phyloP scores from a whole-genome alignment of 2,113 vertebrate species.

The Bagarius yarrelli region DNA sequence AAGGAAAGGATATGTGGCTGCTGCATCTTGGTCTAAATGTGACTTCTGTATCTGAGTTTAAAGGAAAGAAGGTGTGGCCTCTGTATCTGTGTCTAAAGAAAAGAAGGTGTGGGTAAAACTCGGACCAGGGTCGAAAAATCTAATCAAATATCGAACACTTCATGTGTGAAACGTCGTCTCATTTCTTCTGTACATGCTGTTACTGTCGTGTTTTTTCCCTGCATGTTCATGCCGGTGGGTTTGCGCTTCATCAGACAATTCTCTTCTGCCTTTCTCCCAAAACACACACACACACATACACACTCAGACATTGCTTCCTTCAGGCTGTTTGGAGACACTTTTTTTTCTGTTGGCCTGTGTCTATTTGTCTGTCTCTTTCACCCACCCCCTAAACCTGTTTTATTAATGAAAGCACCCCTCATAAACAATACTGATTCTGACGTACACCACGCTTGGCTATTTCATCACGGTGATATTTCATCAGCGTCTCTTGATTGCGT shows the following conservation, averaged over 20 bases:
- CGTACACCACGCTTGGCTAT: conserved; percentile 24
- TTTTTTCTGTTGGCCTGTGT: conserved; percentile 1
- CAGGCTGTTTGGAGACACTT: conserved; percentile 53
- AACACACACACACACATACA: conserved; percentile 2
- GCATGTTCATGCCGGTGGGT: neutral
- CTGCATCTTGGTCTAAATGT: neutral
- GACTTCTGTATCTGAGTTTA: neutral
- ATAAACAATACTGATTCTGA: conserved; percentile 48
- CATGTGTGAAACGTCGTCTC: neutral
- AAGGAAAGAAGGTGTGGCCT: neutral
- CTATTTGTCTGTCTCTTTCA: conserved; percentile 5
- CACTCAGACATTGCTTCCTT: conserved; percentile 47
- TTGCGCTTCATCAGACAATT: conserved; percentile 42
- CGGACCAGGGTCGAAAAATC: neutral
- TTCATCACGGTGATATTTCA: conserved; percentile 39
- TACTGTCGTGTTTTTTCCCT: neutral
- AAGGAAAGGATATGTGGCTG: neutral
- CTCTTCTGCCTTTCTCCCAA: conserved; percentile 20
- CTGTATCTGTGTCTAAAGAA: neutral
- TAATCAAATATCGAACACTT: neutral
- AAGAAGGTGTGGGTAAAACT: too few species aligned
- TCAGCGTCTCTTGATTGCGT: conserved; percentile 39
- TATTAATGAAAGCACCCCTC: conserved; percentile 57
- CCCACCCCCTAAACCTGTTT: conserved; percentile 29
- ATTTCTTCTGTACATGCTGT: neutral